Evolutionary conservation across 2,888 invertebrate species (phyloP).

Genomic region (Bibio marci): DNA sequence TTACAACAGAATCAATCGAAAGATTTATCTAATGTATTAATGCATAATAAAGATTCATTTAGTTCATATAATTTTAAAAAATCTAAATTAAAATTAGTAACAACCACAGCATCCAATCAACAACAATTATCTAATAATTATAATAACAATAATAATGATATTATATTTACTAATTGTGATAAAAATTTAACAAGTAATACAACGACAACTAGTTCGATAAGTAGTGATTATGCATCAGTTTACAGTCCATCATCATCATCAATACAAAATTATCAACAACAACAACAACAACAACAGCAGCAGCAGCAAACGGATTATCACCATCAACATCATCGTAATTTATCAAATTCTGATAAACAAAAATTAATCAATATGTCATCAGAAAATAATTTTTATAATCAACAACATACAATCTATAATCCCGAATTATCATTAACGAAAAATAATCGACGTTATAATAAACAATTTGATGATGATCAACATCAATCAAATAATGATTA

Average conservation of each 20-base stretch:
- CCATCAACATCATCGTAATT: not conserved
- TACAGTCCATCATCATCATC: constrained; percentile 18
- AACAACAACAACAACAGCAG: not conserved
- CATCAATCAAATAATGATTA: too few species aligned
- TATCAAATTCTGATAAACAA: not conserved
- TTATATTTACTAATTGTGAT: constrained; percentile 4
- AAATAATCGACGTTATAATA: too few species aligned
- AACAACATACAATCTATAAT: too few species aligned
- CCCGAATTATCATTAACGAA: too few species aligned
- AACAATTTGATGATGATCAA: too few species aligned
- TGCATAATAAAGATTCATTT: not conserved
- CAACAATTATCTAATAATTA: not conserved
- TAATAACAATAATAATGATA: not conserved
- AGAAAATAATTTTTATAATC: too few species aligned
- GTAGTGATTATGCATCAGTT: constrained; percentile 29
- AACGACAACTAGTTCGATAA: constrained; percentile 22
- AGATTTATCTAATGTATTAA: not conserved
- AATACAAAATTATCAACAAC: constrained; percentile 1
- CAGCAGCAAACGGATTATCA: not conserved
- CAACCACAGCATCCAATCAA: not conserved
- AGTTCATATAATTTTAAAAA: not conserved
- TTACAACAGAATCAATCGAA: not conserved
- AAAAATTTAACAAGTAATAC: constrained; percentile 15
- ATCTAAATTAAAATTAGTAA: too few species aligned
- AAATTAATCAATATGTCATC: too few species aligned